Conservation (phyloP, 2,888 invertebrate genomes). For the Amiota communis region DNA sequence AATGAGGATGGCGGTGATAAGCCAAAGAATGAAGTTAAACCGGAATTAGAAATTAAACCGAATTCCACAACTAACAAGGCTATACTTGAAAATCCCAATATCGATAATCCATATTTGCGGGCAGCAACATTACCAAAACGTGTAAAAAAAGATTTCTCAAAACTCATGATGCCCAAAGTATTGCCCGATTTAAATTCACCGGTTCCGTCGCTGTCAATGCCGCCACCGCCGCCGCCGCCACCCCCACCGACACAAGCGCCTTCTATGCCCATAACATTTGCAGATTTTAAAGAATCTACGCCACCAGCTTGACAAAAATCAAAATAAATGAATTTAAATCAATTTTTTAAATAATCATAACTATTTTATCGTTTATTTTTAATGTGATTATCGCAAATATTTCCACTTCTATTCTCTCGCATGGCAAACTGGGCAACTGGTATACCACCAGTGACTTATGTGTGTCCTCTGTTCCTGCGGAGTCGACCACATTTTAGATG, state of each 20-base stretch:
- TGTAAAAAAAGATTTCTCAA: slow-evolving; percentile 54
- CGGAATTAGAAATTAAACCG: slow-evolving; percentile 72
- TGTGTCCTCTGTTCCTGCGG: too few species aligned
- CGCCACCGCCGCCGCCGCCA: slow-evolving; percentile 35
- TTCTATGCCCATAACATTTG: too few species aligned
- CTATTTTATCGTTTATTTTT: too few species aligned
- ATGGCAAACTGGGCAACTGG: too few species aligned
- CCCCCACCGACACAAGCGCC: not conserved
- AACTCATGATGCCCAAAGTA: slow-evolving; percentile 35
- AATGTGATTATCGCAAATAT: too few species aligned
- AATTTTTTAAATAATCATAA: too few species aligned
- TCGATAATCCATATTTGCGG: slow-evolving; percentile 84
- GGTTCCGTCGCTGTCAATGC: not conserved
- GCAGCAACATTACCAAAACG: slow-evolving; percentile 73
- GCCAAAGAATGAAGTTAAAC: slow-evolving; percentile 68
- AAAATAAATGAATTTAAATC: too few species aligned
- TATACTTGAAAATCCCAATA: slow-evolving; percentile 74
- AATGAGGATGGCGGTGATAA: slow-evolving; percentile 69
- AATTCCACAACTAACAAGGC: slow-evolving; percentile 73
- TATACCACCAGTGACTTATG: too few species aligned
- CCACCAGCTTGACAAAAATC: too few species aligned
- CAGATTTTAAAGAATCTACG: too few species aligned
- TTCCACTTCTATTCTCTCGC: too few species aligned
- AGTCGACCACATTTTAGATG: too few species aligned
- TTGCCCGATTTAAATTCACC: slow-evolving; percentile 38